Conservation (phyloP, 2,888 invertebrate genomes). For the Teleogryllus oceanicus region DNA sequence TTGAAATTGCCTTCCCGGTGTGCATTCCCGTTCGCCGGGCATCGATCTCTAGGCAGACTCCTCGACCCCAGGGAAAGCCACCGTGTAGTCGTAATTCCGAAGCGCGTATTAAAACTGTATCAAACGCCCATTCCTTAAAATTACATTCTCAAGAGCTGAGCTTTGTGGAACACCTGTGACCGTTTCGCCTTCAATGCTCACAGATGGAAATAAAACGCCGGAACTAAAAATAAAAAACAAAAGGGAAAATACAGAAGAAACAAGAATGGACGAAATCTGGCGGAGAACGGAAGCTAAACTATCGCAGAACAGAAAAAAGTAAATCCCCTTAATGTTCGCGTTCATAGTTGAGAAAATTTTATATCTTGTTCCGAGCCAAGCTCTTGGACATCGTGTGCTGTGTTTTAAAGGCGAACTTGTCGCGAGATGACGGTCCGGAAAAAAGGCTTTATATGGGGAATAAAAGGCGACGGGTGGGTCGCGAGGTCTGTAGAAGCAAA, state of each 20-base stretch:
- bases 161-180: background rate
- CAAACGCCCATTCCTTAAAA: background rate
- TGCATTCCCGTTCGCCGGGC: background rate
- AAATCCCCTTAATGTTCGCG: background rate
- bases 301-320: background rate
- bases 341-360: no score
- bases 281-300: background rate
- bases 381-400: background rate
- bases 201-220: background rate
- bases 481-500: background rate
- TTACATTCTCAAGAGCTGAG: background rate
- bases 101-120: background rate
- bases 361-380: no score
- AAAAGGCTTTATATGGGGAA: background rate
- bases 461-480: background rate
- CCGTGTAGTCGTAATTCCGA: background rate
- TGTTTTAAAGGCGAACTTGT: background rate
- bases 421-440: background rate
- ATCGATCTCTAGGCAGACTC: background rate
- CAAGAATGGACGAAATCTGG: background rate
- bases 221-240: background rate
- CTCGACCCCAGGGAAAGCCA: background rate
- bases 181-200: background rate
- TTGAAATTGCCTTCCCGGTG: no score
- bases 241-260: background rate